Conservation (phyloP, 2,113 vertebrate species). For the Anhinga rufa region DNA sequence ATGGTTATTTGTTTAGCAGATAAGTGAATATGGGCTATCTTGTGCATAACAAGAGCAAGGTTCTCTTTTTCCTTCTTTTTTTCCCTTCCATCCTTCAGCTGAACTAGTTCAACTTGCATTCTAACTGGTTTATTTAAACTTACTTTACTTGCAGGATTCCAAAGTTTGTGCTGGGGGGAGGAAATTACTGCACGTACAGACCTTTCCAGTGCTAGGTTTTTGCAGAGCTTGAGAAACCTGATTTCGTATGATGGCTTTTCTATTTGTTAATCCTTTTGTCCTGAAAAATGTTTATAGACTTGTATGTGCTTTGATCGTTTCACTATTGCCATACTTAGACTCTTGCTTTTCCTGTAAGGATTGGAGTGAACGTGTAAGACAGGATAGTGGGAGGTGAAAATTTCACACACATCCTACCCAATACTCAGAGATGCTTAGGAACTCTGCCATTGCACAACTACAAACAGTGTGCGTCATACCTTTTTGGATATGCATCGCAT, state of each 20-base stretch:
- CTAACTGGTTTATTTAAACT: neutral
- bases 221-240: neutral
- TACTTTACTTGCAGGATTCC: neutral
- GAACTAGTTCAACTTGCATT: neutral
- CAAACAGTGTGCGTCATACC: neutral
- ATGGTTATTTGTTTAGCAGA: neutral
- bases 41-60: neutral
- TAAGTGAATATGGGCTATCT: neutral
- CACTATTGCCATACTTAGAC: neutral
- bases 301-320: neutral
- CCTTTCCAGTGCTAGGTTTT: neutral
- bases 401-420: constrained; percentile 33
- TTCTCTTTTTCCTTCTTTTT: accelerated
- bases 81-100: neutral
- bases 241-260: neutral
- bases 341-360: constrained; percentile 33
- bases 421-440: neutral
- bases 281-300: neutral
- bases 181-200: neutral
- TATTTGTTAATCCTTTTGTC: neutral
- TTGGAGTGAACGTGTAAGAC: constrained; percentile 33
- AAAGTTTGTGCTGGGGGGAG: neutral
- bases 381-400: constrained; percentile 41
- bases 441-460: neutral
- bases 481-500: neutral